phyloP scores from a whole-genome alignment of 1,140 invertebrate genomes.

The Sinella curviseta region DNA sequence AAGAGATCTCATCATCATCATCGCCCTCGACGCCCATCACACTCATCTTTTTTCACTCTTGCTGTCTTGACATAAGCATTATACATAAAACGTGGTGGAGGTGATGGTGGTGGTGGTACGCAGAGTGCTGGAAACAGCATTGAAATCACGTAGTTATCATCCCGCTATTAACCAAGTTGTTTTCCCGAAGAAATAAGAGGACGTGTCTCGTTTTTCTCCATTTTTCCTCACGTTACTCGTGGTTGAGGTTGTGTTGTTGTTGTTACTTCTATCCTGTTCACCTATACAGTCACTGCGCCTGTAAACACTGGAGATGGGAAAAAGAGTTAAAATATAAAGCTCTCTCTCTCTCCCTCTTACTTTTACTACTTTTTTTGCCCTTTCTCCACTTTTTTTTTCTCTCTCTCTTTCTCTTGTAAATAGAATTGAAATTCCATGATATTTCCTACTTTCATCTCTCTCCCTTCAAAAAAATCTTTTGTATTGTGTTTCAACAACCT shows the following conservation, averaged over 20 bases:
- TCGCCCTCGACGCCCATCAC: too few relatives aligned
- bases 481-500: neutral
- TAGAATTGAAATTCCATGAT: constrained; percentile 3
- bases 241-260: too few relatives aligned
- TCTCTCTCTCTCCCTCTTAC: too few relatives aligned
- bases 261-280: too few relatives aligned
- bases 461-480: neutral
- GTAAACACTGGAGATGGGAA: neutral
- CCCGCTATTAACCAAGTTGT: too few relatives aligned
- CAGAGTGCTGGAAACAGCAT: neutral
- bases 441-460: neutral
- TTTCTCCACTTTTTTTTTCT: neutral
- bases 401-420: neutral
- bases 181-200: too few relatives aligned
- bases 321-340: neutral
- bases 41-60: neutral
- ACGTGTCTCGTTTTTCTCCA: too few relatives aligned
- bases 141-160: neutral
- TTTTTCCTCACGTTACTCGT: too few relatives aligned
- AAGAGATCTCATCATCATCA: too few relatives aligned
- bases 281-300: too few relatives aligned
- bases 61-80: neutral
- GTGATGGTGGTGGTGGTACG: neutral
- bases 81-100: neutral
- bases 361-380: too few relatives aligned